A percentile compares a stretch with the other conserved stretches of the same genome.
phyloP scores from a whole-genome alignment of 2,888 invertebrate species.

The Lordiphosa andalusiaca region DNA sequence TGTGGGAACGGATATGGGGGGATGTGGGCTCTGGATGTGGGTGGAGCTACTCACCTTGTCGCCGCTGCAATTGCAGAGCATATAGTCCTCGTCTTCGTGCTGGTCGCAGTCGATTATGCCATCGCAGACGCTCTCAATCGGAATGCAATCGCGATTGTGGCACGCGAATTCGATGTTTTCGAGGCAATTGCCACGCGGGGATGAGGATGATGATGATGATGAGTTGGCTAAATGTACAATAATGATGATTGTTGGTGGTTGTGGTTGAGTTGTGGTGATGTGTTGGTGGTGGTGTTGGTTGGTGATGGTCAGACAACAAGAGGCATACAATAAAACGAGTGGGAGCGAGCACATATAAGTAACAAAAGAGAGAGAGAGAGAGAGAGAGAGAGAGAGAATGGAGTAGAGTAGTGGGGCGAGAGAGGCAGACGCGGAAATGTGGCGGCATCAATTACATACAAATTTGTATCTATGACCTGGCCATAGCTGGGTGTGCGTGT shows the following conservation, averaged over 20 bases:
- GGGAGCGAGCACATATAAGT: conserved; percentile 37
- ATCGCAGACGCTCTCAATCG: conserved; percentile 90
- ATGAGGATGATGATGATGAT: conserved; percentile 33
- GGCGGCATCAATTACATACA: conserved; percentile 23
- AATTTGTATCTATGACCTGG: conserved; percentile 22
- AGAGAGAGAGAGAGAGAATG: conserved; percentile 11
- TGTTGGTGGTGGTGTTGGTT: conserved; percentile 27
- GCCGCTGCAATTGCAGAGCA: conserved; percentile 74
- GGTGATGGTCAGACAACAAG: conserved; percentile 55
- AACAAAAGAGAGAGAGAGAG: conserved; percentile 35
- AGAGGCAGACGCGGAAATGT: conserved; percentile 29
- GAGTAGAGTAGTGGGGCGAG: conserved; percentile 17
- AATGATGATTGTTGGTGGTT: conserved; percentile 22
- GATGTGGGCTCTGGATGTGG: too few species aligned
- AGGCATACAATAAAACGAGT: conserved; percentile 53
- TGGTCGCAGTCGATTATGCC: conserved; percentile 89
- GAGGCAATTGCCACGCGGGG: conserved; percentile 56
- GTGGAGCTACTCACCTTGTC: conserved; percentile 77
- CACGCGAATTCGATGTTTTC: conserved; percentile 83
- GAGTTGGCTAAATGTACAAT: conserved; percentile 43
- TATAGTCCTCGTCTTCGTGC: conserved; percentile 86
- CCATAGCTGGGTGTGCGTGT: conserved; percentile 4
- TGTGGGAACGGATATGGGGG: too few species aligned
- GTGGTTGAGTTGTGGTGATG: conserved; percentile 1
- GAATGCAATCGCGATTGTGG: conserved; percentile 84